Conservation (phyloP, 2,797 vertebrate genomes). For the Centropyge bicolor region DNA sequence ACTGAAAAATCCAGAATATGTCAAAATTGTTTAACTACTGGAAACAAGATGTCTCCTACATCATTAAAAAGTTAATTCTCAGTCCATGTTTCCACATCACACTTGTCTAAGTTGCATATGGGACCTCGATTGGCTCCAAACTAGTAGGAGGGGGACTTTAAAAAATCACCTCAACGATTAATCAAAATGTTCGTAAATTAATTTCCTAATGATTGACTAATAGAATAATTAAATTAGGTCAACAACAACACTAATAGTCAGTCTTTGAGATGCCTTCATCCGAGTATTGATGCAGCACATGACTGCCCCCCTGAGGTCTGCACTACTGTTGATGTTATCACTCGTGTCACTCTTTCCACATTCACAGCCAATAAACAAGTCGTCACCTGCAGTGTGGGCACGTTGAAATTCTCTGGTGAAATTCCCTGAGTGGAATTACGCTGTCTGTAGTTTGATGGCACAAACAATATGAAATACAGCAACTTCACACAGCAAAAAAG, state of each 20-base stretch:
- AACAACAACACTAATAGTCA: not conserved
- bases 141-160: not conserved
- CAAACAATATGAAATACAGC: not conserved
- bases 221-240: too few relatives aligned
- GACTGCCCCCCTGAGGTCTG: constrained; percentile 65
- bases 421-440: not conserved
- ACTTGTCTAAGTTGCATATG: too few relatives aligned
- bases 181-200: too few relatives aligned
- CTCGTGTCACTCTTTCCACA: not conserved
- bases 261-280: not conserved
- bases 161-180: not conserved
- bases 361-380: constrained; percentile 1
- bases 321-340: not conserved
- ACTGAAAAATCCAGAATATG: not conserved
- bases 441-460: not conserved
- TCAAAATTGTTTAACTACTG: not conserved
- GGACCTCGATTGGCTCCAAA: not conserved
- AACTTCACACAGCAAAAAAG: not conserved
- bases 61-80: not conserved
- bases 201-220: too few relatives aligned
- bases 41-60: not conserved
- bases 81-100: too few relatives aligned
- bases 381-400: not conserved
- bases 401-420: not conserved
- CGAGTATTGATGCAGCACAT: not conserved